Percentiles rank a stretch among this genome's conserved stretches.
Evolutionary conservation across 2,888 invertebrate genomes (phyloP).

Genomic region (Embidobia sp.): DNA sequence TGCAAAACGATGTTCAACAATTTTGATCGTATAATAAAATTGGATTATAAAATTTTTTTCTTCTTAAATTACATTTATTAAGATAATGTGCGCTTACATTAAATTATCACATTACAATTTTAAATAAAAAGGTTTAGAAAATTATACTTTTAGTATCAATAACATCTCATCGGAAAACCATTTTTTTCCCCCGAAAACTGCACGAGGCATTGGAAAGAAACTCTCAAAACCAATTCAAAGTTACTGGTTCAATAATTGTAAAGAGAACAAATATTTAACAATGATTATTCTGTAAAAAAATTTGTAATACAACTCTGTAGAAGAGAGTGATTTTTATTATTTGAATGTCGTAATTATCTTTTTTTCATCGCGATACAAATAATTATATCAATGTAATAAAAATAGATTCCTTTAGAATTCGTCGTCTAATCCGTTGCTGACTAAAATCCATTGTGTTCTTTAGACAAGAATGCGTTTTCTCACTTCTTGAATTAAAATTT

Average conservation of each 20-base stretch:
- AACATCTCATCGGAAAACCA: background rate
- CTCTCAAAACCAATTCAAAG: constrained; percentile 11
- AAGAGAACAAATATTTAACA: background rate
- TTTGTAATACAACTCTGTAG: background rate
- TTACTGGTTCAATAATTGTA: constrained; percentile 3
- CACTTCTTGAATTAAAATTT: background rate
- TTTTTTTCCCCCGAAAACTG: constrained; percentile 28
- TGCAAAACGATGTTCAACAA: too few relatives aligned
- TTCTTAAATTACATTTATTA: too few relatives aligned
- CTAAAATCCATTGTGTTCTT: background rate
- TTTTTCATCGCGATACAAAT: too few relatives aligned
- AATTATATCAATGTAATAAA: too few relatives aligned
- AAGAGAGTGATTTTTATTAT: background rate
- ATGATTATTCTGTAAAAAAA: constrained; percentile 2
- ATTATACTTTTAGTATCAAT: too few relatives aligned
- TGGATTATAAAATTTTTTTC: too few relatives aligned
- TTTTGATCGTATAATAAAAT: too few relatives aligned
- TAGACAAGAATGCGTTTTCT: background rate
- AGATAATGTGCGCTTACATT: constrained; percentile 36
- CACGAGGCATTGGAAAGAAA: constrained; percentile 15
- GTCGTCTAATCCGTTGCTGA: too few relatives aligned
- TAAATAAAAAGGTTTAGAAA: too few relatives aligned
- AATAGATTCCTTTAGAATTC: too few relatives aligned
- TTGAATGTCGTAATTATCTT: background rate
- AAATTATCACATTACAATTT: constrained; percentile 16